phyloP scores from a whole-genome alignment of 2,888 invertebrate species.

The Phaedon cochleariae region DNA sequence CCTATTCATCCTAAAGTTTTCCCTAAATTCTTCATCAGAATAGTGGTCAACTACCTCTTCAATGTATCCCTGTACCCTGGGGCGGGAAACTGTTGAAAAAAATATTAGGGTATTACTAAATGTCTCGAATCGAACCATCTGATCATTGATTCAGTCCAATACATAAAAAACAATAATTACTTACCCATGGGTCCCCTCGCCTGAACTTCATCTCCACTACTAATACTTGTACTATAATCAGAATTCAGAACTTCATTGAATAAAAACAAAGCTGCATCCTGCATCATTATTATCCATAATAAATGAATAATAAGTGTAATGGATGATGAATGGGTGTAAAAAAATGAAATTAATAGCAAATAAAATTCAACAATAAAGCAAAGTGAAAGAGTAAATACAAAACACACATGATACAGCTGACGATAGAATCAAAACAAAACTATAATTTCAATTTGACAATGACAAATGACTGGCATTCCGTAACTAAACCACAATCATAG shows the following conservation, averaged over 20 bases:
- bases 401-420: too few species aligned
- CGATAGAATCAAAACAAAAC: too few species aligned
- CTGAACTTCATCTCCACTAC: slow-evolving; percentile 13
- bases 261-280: slow-evolving; percentile 6
- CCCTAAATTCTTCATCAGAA: slow-evolving; percentile 19
- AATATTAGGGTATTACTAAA: neutral
- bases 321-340: neutral
- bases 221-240: slow-evolving; percentile 16
- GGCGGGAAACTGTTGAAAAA: slow-evolving; percentile 3
- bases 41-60: slow-evolving; percentile 17
- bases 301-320: too few species aligned
- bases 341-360: too few species aligned
- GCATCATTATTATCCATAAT: too few species aligned
- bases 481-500: too few species aligned
- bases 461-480: slow-evolving; percentile 1
- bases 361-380: too few species aligned
- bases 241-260: slow-evolving; percentile 10
- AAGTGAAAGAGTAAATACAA: too few species aligned
- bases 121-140: too few species aligned
- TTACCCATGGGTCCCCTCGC: slow-evolving; percentile 15
- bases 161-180: too few species aligned
- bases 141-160: too few species aligned
- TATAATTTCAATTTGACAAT: neutral
- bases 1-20: slow-evolving; percentile 23
- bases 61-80: slow-evolving; percentile 13